Conservation (phyloP, 2,888 invertebrate species). For the Hirtodrosophila confusa region DNA sequence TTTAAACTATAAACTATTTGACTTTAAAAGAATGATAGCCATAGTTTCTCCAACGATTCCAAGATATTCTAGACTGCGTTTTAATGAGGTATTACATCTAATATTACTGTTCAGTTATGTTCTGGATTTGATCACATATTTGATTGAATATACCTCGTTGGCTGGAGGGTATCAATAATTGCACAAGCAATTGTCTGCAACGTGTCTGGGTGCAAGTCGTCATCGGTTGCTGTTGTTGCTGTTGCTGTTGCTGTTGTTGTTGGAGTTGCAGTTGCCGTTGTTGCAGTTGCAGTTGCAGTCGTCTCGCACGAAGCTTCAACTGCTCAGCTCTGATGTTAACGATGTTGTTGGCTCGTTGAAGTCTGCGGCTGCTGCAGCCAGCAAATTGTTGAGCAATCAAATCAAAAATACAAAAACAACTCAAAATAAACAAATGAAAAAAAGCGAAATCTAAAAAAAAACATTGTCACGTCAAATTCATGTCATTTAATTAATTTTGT, state of each 20-base stretch:
- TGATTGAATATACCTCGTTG: conserved; percentile 10
- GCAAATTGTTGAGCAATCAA: conserved; percentile 73
- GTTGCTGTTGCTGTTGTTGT: conserved; percentile 11
- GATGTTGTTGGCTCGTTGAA: conserved; percentile 63
- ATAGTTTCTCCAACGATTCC: too few relatives aligned
- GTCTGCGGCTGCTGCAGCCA: conserved; percentile 40
- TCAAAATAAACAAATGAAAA: conserved; percentile 23
- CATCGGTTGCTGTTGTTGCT: conserved; percentile 38
- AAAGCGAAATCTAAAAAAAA: conserved; percentile 50
- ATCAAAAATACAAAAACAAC: conserved; percentile 55
- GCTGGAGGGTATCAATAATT: conserved; percentile 47
- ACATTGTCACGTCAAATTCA: conserved; percentile 81
- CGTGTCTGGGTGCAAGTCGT: conserved; percentile 68
- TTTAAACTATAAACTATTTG: too few relatives aligned
- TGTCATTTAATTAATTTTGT: conserved; percentile 80
- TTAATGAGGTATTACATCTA: too few relatives aligned
- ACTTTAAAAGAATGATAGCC: too few relatives aligned
- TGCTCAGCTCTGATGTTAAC: conserved; percentile 56
- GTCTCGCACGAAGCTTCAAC: conserved; percentile 60
- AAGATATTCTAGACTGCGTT: too few relatives aligned
- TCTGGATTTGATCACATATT: background rate
- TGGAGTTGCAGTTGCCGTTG: conserved; percentile 26
- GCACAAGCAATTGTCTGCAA: conserved; percentile 72
- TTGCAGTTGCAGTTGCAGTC: conserved; percentile 30
- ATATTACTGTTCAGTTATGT: background rate